phyloP scores from a whole-genome alignment of 2,888 invertebrate species.

The Epinotia brunnichana region DNA sequence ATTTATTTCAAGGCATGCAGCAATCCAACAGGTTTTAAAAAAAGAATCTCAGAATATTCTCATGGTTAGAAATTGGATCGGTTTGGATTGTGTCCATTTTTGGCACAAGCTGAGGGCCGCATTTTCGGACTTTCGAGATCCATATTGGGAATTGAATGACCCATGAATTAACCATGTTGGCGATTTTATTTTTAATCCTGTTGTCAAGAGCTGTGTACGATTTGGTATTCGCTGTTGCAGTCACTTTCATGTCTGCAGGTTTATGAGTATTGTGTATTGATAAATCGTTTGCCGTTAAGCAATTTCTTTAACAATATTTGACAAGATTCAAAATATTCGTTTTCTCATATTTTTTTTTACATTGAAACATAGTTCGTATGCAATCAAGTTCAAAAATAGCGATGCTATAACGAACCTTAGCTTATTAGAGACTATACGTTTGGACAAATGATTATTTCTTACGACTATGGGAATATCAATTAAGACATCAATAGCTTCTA shows the following conservation, averaged over 20 bases:
- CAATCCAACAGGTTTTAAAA: conserved; percentile 30
- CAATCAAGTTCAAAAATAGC: too few relatives aligned
- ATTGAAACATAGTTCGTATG: too few relatives aligned
- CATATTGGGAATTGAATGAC: conserved; percentile 78
- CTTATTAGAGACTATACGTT: not conserved
- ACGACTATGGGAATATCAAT: conserved; percentile 9
- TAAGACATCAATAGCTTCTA: conserved; percentile 24
- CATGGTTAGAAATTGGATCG: conserved; percentile 71
- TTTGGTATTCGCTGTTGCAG: conserved; percentile 31
- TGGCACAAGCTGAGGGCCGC: conserved; percentile 58
- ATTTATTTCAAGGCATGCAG: conserved; percentile 16
- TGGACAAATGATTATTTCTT: conserved; percentile 1
- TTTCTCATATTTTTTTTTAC: too few relatives aligned
- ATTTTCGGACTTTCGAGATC: conserved; percentile 75
- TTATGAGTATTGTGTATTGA: conserved; percentile 25
- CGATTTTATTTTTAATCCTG: conserved; percentile 58
- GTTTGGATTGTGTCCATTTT: conserved; percentile 64
- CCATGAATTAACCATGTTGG: conserved; percentile 78
- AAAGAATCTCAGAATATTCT: conserved; percentile 31
- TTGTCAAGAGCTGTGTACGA: conserved; percentile 33
- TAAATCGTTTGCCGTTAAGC: not conserved
- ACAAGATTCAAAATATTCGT: too few relatives aligned
- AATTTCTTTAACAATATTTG: not conserved
- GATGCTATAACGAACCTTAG: not conserved
- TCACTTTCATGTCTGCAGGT: conserved; percentile 29